phyloP scores from a whole-genome alignment of 2,113 vertebrate genomes.

The Candoia aspera region DNA sequence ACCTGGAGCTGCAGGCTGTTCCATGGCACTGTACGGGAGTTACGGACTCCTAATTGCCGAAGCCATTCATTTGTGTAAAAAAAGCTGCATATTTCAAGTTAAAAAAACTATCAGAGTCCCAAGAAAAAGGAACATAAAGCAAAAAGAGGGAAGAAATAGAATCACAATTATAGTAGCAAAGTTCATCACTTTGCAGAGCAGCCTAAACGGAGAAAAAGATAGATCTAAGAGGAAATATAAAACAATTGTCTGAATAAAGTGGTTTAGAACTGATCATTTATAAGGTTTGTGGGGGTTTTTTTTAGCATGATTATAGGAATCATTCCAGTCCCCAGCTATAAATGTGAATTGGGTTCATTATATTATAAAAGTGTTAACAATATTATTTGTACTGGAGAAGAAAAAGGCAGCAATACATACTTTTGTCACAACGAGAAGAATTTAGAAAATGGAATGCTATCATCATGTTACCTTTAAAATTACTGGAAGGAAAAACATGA shows the following conservation, averaged over 20 bases:
- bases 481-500: conserved; percentile 21
- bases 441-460: conserved; percentile 18
- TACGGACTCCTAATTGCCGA: not conserved
- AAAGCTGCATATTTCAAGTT: not conserved
- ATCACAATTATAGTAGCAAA: not conserved
- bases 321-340: not conserved
- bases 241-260: not conserved
- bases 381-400: not conserved
- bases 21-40: not conserved
- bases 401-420: conserved; percentile 14
- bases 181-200: not conserved
- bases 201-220: not conserved
- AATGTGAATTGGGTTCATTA: not conserved
- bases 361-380: not conserved
- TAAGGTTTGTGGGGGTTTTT: not conserved
- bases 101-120: not conserved
- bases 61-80: not conserved
- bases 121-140: not conserved
- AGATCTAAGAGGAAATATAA: not conserved
- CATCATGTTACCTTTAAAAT: conserved; percentile 23
- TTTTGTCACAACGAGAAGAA: conserved; percentile 6
- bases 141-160: not conserved
- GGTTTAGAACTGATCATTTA: not conserved
- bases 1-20: not conserved
- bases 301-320: not conserved